These are phyloP conservation scores for Penaeus indicus DNA, from an alignment of 1,140 invertebrate genomes.

Conservation along the genomic window DNA sequence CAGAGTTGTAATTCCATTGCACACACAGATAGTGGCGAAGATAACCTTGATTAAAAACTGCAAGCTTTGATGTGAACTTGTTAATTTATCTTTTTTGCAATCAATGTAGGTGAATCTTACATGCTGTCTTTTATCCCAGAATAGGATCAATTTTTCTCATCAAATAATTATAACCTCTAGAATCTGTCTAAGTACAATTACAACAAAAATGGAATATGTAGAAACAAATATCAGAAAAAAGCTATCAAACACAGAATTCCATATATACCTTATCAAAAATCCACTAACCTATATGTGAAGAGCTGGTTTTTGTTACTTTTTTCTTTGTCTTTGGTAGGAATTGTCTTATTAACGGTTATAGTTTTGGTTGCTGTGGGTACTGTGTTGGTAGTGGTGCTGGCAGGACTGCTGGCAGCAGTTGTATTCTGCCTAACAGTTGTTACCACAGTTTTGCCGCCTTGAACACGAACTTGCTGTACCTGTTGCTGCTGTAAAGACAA, in stretches of 20 bases:
- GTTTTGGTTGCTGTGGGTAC: constrained; percentile 48
- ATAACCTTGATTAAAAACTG: no score
- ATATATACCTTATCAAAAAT: not conserved
- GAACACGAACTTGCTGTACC: constrained; percentile 56
- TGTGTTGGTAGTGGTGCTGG: constrained; percentile 36
- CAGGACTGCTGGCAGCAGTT: constrained; percentile 8
- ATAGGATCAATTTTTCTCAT: no score
- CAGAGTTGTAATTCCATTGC: not conserved
- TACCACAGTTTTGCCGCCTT: constrained; percentile 54
- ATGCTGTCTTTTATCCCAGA: no score
- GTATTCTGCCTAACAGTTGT: constrained; percentile 43
- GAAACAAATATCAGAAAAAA: no score
- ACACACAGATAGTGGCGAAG: no score
- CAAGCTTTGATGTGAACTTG: no score
- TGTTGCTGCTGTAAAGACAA: constrained; percentile 19
- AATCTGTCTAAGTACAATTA: no score
- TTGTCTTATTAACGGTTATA: constrained; percentile 49
- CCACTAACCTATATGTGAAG: constrained; percentile 53
- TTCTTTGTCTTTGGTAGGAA: constrained; percentile 63
- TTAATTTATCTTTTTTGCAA: no score
- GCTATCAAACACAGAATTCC: no score
- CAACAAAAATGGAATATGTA: no score
- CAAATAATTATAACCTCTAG: no score
- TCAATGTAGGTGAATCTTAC: no score
- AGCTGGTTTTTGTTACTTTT: constrained; percentile 57